Conservation (phyloP, 2,797 vertebrate species). For the Pelodytes ibericus region DNA sequence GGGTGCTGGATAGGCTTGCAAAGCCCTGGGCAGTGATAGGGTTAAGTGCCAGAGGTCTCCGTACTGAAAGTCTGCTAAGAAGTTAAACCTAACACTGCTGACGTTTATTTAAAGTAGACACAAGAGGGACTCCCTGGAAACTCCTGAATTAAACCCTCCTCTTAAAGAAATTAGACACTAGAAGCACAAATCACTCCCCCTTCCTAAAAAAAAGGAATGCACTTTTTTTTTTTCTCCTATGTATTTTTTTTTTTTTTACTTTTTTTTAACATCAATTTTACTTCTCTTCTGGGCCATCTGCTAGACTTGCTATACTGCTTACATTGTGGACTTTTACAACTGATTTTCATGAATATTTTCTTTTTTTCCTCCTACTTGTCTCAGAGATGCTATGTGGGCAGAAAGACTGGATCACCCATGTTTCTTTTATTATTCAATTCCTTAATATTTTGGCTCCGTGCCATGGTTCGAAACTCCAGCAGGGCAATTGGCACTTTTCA, state of each 20-base stretch:
- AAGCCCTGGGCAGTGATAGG: neutral
- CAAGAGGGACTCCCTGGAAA: slow-evolving; percentile 52
- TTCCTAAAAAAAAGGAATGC: slow-evolving; percentile 57
- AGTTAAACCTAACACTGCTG: slow-evolving; percentile 6
- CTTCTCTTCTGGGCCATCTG: slow-evolving; percentile 66
- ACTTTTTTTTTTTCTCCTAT: slow-evolving; percentile 38
- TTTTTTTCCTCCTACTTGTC: slow-evolving; percentile 59
- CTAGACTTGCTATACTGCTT: slow-evolving; percentile 59
- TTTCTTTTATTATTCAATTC: slow-evolving; percentile 73
- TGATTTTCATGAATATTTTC: slow-evolving; percentile 60
- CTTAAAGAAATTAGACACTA: slow-evolving; percentile 66
- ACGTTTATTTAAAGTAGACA: slow-evolving; percentile 4
- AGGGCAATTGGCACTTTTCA: slow-evolving; percentile 71
- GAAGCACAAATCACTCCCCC: slow-evolving; percentile 67
- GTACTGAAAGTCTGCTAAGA: slow-evolving; percentile 26
- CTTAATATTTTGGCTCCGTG: slow-evolving; percentile 73
- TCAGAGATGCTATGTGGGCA: slow-evolving; percentile 84
- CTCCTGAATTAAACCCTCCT: slow-evolving; percentile 49
- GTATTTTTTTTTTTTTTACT: slow-evolving; percentile 37
- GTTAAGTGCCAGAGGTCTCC: neutral
- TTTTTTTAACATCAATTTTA: slow-evolving; percentile 46
- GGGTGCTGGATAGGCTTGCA: neutral
- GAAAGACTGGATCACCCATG: slow-evolving; percentile 69
- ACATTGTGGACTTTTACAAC: slow-evolving; percentile 58
- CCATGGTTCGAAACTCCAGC: slow-evolving; percentile 68